Percentiles rank a stretch among this genome's conserved stretches.
These are phyloP conservation scores for Halisarca cf. caerulea DNA, from an alignment of 37 sponge, comb jelly and placozoan species.

Conservation along the genomic window DNA sequence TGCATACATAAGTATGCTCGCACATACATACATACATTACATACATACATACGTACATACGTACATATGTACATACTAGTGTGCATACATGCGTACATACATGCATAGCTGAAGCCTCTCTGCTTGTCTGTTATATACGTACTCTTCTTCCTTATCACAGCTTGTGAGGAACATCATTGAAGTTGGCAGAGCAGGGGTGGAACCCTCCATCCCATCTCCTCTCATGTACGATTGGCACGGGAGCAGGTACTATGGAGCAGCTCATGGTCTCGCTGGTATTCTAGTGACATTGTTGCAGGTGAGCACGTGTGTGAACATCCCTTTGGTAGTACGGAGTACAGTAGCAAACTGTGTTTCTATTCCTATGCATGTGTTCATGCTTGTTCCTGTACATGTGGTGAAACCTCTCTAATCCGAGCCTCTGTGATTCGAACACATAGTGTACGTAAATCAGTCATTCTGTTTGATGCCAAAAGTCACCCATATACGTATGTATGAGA, in stretches of 20 bases:
- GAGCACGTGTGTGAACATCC: too few relatives aligned
- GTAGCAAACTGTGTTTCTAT: too few relatives aligned
- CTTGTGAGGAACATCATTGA: conserved; percentile 54
- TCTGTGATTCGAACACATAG: too few relatives aligned
- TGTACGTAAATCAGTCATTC: too few relatives aligned
- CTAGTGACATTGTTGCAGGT: conserved; percentile 77
- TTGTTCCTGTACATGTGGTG: too few relatives aligned
- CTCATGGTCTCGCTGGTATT: conserved; percentile 94
- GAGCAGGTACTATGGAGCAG: conserved; percentile 92
- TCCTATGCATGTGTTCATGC: too few relatives aligned
- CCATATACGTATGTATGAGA: too few relatives aligned
- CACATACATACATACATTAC: too few relatives aligned
- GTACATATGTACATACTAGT: background rate
- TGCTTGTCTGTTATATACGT: background rate
- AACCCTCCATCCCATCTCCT: conserved; percentile 42
- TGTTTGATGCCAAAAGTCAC: too few relatives aligned
- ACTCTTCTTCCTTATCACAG: background rate
- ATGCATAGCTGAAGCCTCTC: background rate
- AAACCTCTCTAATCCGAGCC: too few relatives aligned
- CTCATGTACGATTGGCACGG: conserved; percentile 94
- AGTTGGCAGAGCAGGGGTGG: conserved; percentile 59
- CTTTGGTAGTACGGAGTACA: too few relatives aligned
- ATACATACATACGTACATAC: background rate
- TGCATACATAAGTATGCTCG: too few relatives aligned
- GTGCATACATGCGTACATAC: background rate